Percentiles rank a stretch among this genome's conserved stretches.
phyloP scores from a whole-genome alignment of 2,797 vertebrate genomes.

The Galagoides demidoff region DNA sequence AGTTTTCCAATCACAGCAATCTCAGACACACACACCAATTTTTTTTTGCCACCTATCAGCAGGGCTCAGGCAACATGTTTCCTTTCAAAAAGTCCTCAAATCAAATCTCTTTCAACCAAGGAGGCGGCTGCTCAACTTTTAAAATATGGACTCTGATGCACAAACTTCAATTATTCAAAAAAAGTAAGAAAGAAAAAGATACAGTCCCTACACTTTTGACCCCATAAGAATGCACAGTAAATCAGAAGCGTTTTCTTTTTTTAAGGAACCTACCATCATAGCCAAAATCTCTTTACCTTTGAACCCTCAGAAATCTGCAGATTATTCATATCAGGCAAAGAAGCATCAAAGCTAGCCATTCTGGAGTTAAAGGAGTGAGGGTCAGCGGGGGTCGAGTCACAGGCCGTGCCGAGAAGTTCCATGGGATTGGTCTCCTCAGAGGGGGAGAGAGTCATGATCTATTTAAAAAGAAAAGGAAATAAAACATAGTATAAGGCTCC shows the following conservation, averaged over 20 bases:
- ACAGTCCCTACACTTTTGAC: background rate
- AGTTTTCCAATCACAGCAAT: conserved; percentile 45
- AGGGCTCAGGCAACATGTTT: conserved; percentile 36
- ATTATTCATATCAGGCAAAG: conserved; percentile 92
- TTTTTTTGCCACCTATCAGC: conserved; percentile 49
- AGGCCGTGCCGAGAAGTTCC: conserved; percentile 93
- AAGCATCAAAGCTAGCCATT: conserved; percentile 91
- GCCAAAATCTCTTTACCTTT: conserved; percentile 91
- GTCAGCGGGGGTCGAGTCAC: conserved; percentile 92
- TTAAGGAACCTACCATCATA: conserved; percentile 73
- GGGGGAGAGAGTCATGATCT: conserved; percentile 98
- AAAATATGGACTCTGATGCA: background rate
- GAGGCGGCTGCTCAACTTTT: background rate
- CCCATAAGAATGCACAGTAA: conserved; percentile 30
- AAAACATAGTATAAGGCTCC: background rate
- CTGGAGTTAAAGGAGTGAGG: conserved; percentile 90
- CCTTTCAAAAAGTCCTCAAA: conserved; percentile 56
- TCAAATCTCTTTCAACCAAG: background rate
- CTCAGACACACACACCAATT: conserved; percentile 43
- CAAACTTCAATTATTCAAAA: background rate
- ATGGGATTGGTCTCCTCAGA: conserved; percentile 95
- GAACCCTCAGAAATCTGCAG: conserved; percentile 88
- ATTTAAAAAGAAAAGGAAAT: conserved; percentile 79
- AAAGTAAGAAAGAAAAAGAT: background rate
- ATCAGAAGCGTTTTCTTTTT: background rate